Conservation (phyloP, 1,140 invertebrate genomes). For the Octopus bimaculoides region DNA sequence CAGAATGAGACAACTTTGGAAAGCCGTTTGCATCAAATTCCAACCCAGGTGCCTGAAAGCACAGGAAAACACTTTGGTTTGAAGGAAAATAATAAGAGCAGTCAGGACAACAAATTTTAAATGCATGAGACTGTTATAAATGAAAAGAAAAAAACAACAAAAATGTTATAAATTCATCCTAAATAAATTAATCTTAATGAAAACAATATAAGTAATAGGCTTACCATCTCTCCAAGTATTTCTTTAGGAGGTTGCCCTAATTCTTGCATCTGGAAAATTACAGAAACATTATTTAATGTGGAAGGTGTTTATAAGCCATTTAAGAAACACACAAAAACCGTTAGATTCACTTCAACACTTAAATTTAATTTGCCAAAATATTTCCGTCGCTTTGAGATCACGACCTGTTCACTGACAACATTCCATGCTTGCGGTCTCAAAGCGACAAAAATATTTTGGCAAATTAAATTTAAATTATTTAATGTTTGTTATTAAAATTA, state of each 20-base stretch:
- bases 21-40: slow-evolving; percentile 51
- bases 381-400: too few relatives aligned
- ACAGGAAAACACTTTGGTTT: neutral
- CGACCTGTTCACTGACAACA: too few relatives aligned
- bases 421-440: too few relatives aligned
- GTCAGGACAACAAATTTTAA: neutral
- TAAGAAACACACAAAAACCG: too few relatives aligned
- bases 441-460: too few relatives aligned
- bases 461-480: too few relatives aligned
- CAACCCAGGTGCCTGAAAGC: slow-evolving; percentile 42
- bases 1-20: slow-evolving; percentile 41
- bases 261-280: slow-evolving; percentile 69
- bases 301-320: too few relatives aligned
- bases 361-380: too few relatives aligned
- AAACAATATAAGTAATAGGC: slow-evolving; percentile 10
- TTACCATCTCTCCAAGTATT: slow-evolving; percentile 69
- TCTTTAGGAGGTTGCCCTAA: slow-evolving; percentile 82
- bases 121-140: neutral
- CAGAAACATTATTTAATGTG: neutral
- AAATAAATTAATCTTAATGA: neutral
- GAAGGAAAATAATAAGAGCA: neutral
- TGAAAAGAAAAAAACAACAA: neutral
- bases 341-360: too few relatives aligned
- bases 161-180: neutral
- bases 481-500: too few relatives aligned